Evolutionary conservation across 2,797 vertebrate species (phyloP).

Genomic region (Cossypha polioptera): DNA sequence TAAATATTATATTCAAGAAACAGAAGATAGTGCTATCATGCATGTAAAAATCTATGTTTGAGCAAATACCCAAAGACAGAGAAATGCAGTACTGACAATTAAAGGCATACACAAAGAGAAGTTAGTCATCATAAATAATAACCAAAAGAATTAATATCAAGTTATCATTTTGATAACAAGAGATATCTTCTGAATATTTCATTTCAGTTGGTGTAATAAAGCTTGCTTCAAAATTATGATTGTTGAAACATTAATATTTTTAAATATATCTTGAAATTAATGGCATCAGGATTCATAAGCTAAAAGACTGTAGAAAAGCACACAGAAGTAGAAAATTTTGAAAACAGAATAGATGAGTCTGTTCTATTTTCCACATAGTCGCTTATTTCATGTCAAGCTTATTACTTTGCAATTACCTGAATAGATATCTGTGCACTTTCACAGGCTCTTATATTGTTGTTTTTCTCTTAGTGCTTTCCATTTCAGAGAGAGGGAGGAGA

Average conservation of each 20-base stretch:
- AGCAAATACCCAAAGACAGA: background rate
- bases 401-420: background rate
- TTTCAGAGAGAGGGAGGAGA: background rate
- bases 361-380: background rate
- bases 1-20: background rate
- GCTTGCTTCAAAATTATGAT: fast-evolving
- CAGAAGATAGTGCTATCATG: background rate
- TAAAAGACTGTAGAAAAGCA: background rate
- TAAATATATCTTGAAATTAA: background rate
- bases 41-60: background rate
- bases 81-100: background rate
- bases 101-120: background rate
- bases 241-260: background rate
- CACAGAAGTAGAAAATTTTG: background rate
- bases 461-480: background rate
- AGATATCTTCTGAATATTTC: background rate
- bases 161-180: background rate
- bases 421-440: background rate
- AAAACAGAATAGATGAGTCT: background rate
- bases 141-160: background rate
- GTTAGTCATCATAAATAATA: background rate
- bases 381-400: background rate
- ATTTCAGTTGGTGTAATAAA: background rate
- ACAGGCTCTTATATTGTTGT: background rate
- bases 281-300: background rate